Percentiles rank a stretch among this genome's conserved stretches.
phyloP scores from a whole-genome alignment of 2,888 invertebrate genomes.

The Allacma fusca region DNA sequence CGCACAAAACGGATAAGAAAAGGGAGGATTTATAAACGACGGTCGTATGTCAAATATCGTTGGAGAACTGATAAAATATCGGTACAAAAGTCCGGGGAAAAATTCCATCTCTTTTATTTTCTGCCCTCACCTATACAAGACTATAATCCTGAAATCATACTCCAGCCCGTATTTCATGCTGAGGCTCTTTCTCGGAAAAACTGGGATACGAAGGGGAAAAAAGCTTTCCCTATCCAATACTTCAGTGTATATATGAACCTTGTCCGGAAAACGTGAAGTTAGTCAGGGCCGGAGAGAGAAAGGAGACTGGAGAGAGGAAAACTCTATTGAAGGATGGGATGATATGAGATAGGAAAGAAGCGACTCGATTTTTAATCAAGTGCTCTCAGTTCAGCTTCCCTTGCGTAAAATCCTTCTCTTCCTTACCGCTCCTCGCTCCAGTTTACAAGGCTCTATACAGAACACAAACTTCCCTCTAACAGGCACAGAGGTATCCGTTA shows the following conservation, averaged over 20 bases:
- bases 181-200: neutral
- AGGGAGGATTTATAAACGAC: slow-evolving; percentile 36
- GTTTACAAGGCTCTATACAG: neutral
- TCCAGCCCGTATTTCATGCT: neutral
- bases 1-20: slow-evolving; percentile 27
- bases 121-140: neutral
- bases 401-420: slow-evolving; percentile 30
- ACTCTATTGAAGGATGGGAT: slow-evolving; percentile 25
- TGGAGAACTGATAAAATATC: slow-evolving; percentile 36
- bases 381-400: slow-evolving; percentile 32
- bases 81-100: slow-evolving; percentile 28
- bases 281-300: neutral
- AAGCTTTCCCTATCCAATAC: neutral
- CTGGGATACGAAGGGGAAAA: neutral
- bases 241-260: neutral
- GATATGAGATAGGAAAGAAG: slow-evolving; percentile 23
- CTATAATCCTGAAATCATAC: slow-evolving; percentile 13
- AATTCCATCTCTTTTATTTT: slow-evolving; percentile 20
- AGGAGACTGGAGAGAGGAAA: neutral
- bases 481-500: no score
- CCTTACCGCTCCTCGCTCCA: neutral
- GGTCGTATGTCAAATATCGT: slow-evolving; percentile 38
- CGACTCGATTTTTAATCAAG: slow-evolving; percentile 38
- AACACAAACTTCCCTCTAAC: neutral
- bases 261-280: neutral